Base-by-base conservation (phyloP, 2,113 vertebrate genomes). In the Sterrhoptilus dennistouni region DNA sequence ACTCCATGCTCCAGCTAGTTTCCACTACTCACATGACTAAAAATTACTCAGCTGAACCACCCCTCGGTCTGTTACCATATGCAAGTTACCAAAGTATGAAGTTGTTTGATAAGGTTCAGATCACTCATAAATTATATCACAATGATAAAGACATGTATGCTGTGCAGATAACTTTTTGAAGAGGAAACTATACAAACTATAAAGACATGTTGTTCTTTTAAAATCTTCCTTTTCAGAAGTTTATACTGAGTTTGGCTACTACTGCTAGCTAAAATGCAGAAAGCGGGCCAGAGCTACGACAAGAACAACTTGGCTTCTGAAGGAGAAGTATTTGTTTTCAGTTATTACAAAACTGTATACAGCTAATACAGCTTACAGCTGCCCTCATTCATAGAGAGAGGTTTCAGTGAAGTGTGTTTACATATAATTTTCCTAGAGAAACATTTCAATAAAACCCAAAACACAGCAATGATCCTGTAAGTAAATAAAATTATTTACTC, bases 401-500 rank as follows among this genome's bases (percentile, higher is more conserved):
- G 28, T 93, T 40, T 82, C 44, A 89, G 1, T 79, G 33, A 75
- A 82, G 50, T 40, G 14, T 35, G 40, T 71, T 93, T 94, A 83
- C 16, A 5, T 57, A 33, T 12, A 82, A 33, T 88, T 66, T 89
- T 92, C 61, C 47, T 61, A n/a, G 72, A 22, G 6, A 91, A 53
- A 27, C 8, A n/a, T 54, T 84, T 87, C 11, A 56, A 71, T 93
- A 81, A 44, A 76, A 50, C 13, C 40, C 38, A 20, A 79, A 86
- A 57, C 12, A 44, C 27, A 79, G 28, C n/a, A 86, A 49, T 49
- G 81, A 71, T 44, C 13, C 36, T 75, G 24, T 80, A 88, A 83
- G 54, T 64, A 94, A 83, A 90, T 78, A 54, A 72, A 85, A 82
- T 59, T 70, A 77, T 85, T 95, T 81, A 66, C 53, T 90, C 15